These are phyloP conservation scores for Microhierax caerulescens DNA, from an alignment of 2,797 vertebrate species.

Conservation along the genomic window DNA sequence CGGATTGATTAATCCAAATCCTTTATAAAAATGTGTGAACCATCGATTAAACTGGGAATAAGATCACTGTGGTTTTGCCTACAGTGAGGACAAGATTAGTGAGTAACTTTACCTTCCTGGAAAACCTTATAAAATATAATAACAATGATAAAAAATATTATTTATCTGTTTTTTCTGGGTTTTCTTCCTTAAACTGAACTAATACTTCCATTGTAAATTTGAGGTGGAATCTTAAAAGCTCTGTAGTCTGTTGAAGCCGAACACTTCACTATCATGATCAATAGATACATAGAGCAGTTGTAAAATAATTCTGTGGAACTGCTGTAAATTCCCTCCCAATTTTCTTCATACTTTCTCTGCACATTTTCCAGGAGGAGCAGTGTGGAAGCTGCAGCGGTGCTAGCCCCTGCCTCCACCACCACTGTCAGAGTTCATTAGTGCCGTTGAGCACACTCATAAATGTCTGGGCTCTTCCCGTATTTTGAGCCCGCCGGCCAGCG, in stretches of 20 bases:
- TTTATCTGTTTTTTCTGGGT: neutral
- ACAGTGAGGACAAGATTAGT: neutral
- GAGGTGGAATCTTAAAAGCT: neutral
- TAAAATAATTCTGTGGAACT: neutral
- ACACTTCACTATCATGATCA: neutral
- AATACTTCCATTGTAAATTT: neutral
- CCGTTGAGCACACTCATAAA: neutral
- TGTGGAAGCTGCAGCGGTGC: neutral
- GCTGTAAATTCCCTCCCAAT: neutral
- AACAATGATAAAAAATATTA: neutral
- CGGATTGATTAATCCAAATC: neutral
- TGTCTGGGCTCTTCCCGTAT: neutral
- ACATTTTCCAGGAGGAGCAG: neutral
- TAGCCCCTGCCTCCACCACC: neutral
- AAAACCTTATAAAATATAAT: neutral
- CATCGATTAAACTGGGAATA: slow-evolving; percentile 7
- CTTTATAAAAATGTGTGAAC: neutral
- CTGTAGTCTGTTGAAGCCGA: neutral
- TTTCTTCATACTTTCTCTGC: neutral
- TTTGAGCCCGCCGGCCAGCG: neutral
- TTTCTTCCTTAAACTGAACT: neutral
- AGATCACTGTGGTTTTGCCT: neutral
- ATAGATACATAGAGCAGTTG: neutral
- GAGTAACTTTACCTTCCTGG: neutral
- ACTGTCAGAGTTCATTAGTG: slow-evolving; percentile 13